Evolutionary conservation across 2,797 vertebrate species (phyloP).

Genomic region (Danio choprae): DNA sequence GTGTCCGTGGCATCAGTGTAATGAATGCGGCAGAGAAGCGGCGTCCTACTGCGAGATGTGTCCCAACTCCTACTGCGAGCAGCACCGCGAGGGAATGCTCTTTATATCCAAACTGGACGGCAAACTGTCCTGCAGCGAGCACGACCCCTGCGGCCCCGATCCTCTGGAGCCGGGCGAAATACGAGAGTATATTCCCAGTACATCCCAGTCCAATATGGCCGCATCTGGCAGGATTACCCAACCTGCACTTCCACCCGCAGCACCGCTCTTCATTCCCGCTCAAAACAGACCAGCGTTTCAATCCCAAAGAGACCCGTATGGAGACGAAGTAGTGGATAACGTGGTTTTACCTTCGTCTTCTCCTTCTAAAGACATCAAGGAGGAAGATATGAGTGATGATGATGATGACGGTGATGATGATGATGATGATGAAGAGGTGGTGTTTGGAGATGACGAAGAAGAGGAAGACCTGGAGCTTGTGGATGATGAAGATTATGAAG

Average conservation of each 20-base stretch:
- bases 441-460: slow-evolving; percentile 53
- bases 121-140: slow-evolving; percentile 94
- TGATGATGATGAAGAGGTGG: slow-evolving; percentile 62
- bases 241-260: slow-evolving; percentile 19
- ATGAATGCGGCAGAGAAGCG: slow-evolving; percentile 91
- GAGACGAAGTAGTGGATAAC: slow-evolving; percentile 63
- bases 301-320: slow-evolving; percentile 66
- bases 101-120: slow-evolving; percentile 98
- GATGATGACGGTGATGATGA: slow-evolving; percentile 69
- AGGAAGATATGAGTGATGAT: slow-evolving; percentile 69
- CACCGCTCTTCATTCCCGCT: slow-evolving; percentile 44
- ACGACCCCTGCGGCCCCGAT: slow-evolving; percentile 94
- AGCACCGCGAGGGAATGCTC: slow-evolving; percentile 95
- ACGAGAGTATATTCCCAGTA: slow-evolving; percentile 84
- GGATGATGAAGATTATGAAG: slow-evolving; percentile 51
- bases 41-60: slow-evolving; percentile 99
- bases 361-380: slow-evolving; percentile 63
- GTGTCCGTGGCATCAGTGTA: slow-evolving; percentile 99
- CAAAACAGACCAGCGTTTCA: slow-evolving; percentile 64
- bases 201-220: slow-evolving; percentile 52
- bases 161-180: slow-evolving; percentile 98
- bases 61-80: slow-evolving; percentile 95
- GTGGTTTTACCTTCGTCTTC: slow-evolving; percentile 51
- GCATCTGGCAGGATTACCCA: slow-evolving; percentile 28
- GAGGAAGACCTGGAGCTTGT: slow-evolving; percentile 54